Base-by-base conservation (phyloP, 1,140 invertebrate genomes). In the Aphelinus atriplicis region DNA sequence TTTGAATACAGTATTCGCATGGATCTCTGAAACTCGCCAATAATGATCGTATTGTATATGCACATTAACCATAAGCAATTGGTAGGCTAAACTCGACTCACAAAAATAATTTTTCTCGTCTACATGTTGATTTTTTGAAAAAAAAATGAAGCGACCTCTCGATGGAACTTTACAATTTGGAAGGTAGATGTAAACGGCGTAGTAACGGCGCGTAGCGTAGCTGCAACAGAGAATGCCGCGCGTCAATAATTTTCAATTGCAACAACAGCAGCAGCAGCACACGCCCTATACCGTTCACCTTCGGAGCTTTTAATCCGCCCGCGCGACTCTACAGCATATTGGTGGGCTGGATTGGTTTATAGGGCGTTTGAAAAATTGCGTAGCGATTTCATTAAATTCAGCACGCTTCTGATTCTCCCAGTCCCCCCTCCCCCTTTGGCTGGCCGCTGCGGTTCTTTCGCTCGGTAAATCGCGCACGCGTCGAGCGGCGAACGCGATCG, bases 321-420 rank as follows among this genome's bases (percentile, higher is more conserved):
- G 57, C n/a, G 58, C 53, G 46, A 58, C 55, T 55, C 26, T 42
- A n/a, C 42, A 3, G 45, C 48, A 6, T 61, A 43, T 26, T 26
- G 4, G 51, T 6, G 7, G 9, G n/a, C 43, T 3, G 51, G 67
- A 70, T 75, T 70, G 51, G 62, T 75, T 75, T 75, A 65, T 60
- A 57, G 78, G 51, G 77, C 61, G 48, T 78, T 82, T 78, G 77
- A 80, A 79, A 83, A 83, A 80, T 80, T 77, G 77, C 77, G 26
- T 71, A 76, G 77, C 77, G 81, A 82, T 84, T 83, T 82, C 81
- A 81, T 81, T 80, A 80, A 82, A 83, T 84, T 82, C 78, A 78
- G 78, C 66, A 77, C 78, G 78, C 60, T 66, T 72, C 66, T 53
- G 56, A 26, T 50, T 50, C 71, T 56, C 47, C 45, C 56, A 50